Percentiles rank a stretch among this genome's conserved stretches.
phyloP scores from a whole-genome alignment of 1,140 invertebrate genomes.

The Drosophila nigrodunni region DNA sequence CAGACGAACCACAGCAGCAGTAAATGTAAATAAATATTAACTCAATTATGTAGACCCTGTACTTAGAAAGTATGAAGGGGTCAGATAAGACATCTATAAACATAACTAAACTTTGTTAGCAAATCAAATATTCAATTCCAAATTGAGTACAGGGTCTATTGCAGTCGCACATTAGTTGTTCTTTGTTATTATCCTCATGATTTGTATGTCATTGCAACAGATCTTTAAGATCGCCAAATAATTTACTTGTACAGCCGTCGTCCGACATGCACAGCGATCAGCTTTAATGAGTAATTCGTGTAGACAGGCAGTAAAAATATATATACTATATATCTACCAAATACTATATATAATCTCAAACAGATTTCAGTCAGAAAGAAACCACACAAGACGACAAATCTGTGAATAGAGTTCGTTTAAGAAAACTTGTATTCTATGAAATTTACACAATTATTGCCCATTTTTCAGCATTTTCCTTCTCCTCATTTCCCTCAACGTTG shows the following conservation, averaged over 20 bases:
- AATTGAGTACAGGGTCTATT: no score
- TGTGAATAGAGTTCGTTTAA: conserved; percentile 64
- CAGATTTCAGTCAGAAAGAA: conserved; percentile 30
- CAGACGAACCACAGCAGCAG: conserved; percentile 18
- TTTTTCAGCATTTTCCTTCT: conserved; percentile 34
- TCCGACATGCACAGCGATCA: conserved; percentile 51
- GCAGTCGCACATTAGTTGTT: no score
- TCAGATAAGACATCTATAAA: no score
- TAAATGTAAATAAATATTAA: conserved; percentile 53
- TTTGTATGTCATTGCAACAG: conserved; percentile 76
- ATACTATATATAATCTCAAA: conserved; percentile 40
- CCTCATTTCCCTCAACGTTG: conserved; percentile 9
- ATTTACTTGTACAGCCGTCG: conserved; percentile 72
- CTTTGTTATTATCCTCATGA: no score
- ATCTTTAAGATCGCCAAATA: conserved; percentile 52
- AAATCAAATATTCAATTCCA: no score
- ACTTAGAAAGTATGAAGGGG: no score
- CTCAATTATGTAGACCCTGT: not conserved
- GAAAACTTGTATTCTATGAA: conserved; percentile 51
- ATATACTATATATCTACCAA: conserved; percentile 14
- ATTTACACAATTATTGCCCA: conserved; percentile 80
- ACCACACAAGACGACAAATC: conserved; percentile 57
- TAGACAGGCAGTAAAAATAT: conserved; percentile 74
- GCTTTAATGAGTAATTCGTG: conserved; percentile 74
- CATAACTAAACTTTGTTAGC: no score